Evolutionary conservation across 2,888 invertebrate species (phyloP).

Genomic region (Ennomos quercinarius): DNA sequence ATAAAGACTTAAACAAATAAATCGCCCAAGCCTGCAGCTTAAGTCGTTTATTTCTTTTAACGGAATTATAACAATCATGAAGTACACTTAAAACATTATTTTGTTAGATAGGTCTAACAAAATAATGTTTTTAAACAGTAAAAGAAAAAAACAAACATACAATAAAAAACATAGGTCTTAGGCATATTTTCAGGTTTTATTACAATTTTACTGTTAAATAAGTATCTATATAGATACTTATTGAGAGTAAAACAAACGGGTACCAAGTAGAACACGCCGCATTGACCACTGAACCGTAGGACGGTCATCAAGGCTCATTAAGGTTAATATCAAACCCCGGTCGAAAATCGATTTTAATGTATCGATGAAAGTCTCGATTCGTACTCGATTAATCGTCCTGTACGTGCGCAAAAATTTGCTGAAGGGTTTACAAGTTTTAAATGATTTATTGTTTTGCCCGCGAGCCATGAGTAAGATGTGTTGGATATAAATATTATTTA

Average conservation of each 20-base stretch:
- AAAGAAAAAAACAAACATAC: too few species aligned
- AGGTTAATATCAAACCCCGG: constrained; percentile 73
- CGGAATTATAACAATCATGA: too few species aligned
- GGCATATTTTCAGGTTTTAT: too few species aligned
- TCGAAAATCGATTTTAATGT: constrained; percentile 76
- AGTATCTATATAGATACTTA: constrained; percentile 3
- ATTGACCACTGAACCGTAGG: constrained; percentile 45
- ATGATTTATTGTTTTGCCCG: constrained; percentile 14
- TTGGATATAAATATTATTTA: too few species aligned
- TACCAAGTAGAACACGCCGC: constrained; percentile 24
- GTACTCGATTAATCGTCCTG: constrained; percentile 65
- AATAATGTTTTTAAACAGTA: too few species aligned
- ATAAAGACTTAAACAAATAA: too few species aligned
- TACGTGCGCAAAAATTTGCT: constrained; percentile 29
- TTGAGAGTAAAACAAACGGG: constrained; percentile 1
- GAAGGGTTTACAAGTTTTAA: constrained; percentile 4
- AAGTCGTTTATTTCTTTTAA: too few species aligned
- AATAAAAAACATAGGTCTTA: too few species aligned
- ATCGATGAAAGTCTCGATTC: constrained; percentile 77
- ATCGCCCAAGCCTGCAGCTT: too few species aligned
- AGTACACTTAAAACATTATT: too few species aligned
- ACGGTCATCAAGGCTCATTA: constrained; percentile 78
- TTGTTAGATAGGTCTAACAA: too few species aligned
- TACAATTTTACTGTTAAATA: neutral
- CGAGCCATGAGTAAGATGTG: too few species aligned